These are phyloP conservation scores for Epinotia brunnichana DNA, from an alignment of 2,888 invertebrate species.

Conservation along the genomic window DNA sequence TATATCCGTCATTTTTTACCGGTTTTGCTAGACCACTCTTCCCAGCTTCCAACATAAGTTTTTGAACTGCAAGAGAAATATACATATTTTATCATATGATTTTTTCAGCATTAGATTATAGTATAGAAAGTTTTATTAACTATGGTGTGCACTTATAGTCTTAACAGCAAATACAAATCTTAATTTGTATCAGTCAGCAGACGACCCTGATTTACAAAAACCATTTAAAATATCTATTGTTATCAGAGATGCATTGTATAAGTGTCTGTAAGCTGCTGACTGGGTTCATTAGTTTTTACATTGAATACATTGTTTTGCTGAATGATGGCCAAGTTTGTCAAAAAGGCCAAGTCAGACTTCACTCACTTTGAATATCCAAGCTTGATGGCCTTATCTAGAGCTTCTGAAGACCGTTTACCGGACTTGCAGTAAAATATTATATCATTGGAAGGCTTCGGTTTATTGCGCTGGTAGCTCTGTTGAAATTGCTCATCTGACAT, in stretches of 20 bases:
- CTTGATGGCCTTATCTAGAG: slow-evolving; percentile 72
- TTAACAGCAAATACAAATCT: no score
- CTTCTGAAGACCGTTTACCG: slow-evolving; percentile 69
- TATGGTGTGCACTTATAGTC: no score
- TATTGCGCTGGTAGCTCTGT: slow-evolving; percentile 64
- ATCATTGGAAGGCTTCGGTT: slow-evolving; percentile 70
- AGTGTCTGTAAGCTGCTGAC: no score
- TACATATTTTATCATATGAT: neutral
- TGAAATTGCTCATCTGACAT: slow-evolving; percentile 75
- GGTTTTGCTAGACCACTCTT: slow-evolving; percentile 74
- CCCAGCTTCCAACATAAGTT: slow-evolving; percentile 79
- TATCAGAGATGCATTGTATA: neutral
- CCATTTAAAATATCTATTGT: no score
- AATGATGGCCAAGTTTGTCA: no score
- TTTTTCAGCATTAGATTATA: neutral
- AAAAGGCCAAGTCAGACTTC: neutral
- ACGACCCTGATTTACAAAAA: no score
- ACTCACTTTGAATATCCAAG: slow-evolving; percentile 75
- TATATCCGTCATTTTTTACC: slow-evolving; percentile 48
- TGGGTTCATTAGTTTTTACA: no score
- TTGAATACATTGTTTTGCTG: no score
- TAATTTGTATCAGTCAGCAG: no score
- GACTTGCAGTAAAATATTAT: slow-evolving; percentile 77
- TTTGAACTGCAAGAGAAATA: slow-evolving; percentile 70
- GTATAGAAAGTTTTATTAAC: no score